A percentile compares a stretch with the other conserved stretches of the same genome.
Conservation (phyloP, 2,113 vertebrate genomes). For the Seriola dumerili region DNA sequence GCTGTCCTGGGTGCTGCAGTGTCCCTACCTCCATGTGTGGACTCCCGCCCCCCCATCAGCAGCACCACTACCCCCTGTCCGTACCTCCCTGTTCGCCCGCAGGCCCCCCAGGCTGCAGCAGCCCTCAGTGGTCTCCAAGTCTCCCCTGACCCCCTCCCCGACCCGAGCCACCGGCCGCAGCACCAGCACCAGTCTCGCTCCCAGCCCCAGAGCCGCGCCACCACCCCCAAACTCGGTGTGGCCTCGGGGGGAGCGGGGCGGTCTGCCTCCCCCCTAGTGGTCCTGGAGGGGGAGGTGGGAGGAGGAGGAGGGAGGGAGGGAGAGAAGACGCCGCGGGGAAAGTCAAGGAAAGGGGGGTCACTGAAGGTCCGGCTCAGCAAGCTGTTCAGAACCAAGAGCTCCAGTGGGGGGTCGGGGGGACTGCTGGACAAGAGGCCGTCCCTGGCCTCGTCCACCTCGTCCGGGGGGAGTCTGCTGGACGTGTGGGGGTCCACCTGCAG, state of each 20-base stretch:
- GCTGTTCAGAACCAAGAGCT: slow-evolving; percentile 91
- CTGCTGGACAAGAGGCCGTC: slow-evolving; percentile 83
- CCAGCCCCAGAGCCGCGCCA: slow-evolving; percentile 74
- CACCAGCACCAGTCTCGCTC: slow-evolving; percentile 61
- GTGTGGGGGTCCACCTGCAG: slow-evolving; percentile 85
- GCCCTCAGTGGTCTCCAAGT: background rate
- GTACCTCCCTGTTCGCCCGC: background rate
- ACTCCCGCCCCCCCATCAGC: background rate
- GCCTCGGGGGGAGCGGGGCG: slow-evolving; percentile 40
- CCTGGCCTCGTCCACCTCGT: slow-evolving; percentile 84
- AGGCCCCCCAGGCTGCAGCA: background rate
- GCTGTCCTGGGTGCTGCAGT: background rate
- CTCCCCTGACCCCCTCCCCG: background rate
- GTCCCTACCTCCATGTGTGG: slow-evolving; percentile 1
- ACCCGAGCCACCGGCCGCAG: background rate
- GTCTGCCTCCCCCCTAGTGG: slow-evolving; percentile 61
- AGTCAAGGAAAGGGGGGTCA: slow-evolving; percentile 86
- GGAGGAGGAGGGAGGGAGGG: slow-evolving; percentile 34
- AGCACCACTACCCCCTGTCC: background rate
- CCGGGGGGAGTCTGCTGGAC: slow-evolving; percentile 89
- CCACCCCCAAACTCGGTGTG: slow-evolving; percentile 75
- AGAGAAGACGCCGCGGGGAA: slow-evolving; percentile 65
- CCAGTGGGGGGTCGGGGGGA: slow-evolving; percentile 80
- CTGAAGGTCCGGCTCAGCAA: slow-evolving; percentile 90
- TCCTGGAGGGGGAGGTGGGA: slow-evolving; percentile 52